A percentile compares a stretch with the other conserved stretches of the same genome.
phyloP scores from a whole-genome alignment of 2,113 vertebrate genomes.

The Carassius carassius region DNA sequence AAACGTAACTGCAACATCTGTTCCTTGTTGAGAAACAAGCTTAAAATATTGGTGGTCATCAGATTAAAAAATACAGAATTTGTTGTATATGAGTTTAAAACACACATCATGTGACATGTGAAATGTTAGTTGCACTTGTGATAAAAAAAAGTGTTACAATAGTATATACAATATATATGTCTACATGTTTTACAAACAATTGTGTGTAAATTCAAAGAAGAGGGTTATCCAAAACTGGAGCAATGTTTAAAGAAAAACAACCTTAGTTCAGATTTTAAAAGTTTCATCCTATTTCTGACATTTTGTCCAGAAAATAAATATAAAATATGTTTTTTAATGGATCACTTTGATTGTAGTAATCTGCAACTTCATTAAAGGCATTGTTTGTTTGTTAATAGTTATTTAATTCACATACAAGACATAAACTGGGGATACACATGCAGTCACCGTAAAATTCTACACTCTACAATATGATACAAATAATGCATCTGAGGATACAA shows the following conservation, averaged over 20 bases:
- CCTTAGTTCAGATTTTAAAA: too few species aligned
- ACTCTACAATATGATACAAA: slow-evolving; percentile 78
- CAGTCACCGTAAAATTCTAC: slow-evolving; percentile 83
- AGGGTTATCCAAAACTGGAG: neutral
- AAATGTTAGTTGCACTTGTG: neutral
- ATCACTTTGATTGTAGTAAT: neutral
- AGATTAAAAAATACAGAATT: neutral
- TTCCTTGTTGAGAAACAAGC: neutral
- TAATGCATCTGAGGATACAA: slow-evolving; percentile 86
- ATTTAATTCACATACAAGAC: slow-evolving; percentile 82
- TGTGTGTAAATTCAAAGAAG: neutral
- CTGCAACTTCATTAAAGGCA: slow-evolving; percentile 19
- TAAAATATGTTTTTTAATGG: neutral
- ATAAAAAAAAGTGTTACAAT: neutral
- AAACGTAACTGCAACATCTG: neutral
- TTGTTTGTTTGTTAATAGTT: slow-evolving; percentile 69
- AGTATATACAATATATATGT: neutral
- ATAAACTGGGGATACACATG: slow-evolving; percentile 75
- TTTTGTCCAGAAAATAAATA: slow-evolving; percentile 1
- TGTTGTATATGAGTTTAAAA: neutral
- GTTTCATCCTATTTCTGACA: neutral
- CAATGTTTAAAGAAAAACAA: neutral
- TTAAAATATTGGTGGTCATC: neutral
- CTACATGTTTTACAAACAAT: neutral
- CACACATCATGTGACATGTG: too few species aligned